Conservation (phyloP, 2,113 vertebrate species). For the Paramisgurnus dabryanus region DNA sequence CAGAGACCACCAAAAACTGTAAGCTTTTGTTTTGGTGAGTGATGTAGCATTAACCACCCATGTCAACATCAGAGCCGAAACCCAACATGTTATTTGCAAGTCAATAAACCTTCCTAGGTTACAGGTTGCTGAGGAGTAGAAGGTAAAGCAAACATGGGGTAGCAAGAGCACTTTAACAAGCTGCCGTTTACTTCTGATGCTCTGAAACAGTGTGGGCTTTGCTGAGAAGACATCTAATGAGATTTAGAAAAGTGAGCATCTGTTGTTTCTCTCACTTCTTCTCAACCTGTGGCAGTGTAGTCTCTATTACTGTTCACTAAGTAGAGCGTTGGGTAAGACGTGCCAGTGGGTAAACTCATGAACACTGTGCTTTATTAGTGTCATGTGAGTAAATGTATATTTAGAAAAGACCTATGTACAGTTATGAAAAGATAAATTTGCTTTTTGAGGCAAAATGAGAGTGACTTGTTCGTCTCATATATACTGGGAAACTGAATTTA, state of each 20-base stretch:
- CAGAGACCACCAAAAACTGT: neutral
- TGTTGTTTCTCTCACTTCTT: constrained; percentile 18
- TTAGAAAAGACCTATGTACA: too few species aligned
- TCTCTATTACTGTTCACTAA: neutral
- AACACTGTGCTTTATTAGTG: too few species aligned
- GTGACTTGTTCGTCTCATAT: too few species aligned
- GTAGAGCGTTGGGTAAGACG: neutral
- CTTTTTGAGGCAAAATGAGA: too few species aligned
- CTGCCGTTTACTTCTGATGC: constrained; percentile 8
- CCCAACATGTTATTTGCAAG: constrained; percentile 49
- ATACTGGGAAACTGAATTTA: too few species aligned
- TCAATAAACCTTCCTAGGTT: constrained; percentile 46
- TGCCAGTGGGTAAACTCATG: too few species aligned
- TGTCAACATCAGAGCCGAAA: constrained; percentile 11
- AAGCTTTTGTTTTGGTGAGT: constrained; percentile 1
- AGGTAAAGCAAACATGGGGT: constrained; percentile 29
- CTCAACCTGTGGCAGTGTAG: neutral
- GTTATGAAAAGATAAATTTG: too few species aligned
- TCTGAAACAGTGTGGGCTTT: neutral
- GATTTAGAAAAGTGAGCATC: constrained; percentile 14
- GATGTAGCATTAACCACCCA: neutral
- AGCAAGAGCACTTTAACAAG: neutral
- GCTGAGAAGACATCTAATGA: constrained; percentile 11
- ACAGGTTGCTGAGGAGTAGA: constrained; percentile 36
- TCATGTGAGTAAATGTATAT: too few species aligned